Base-by-base conservation (phyloP, 1,140 invertebrate species). In the Psilanteris sp. region DNA sequence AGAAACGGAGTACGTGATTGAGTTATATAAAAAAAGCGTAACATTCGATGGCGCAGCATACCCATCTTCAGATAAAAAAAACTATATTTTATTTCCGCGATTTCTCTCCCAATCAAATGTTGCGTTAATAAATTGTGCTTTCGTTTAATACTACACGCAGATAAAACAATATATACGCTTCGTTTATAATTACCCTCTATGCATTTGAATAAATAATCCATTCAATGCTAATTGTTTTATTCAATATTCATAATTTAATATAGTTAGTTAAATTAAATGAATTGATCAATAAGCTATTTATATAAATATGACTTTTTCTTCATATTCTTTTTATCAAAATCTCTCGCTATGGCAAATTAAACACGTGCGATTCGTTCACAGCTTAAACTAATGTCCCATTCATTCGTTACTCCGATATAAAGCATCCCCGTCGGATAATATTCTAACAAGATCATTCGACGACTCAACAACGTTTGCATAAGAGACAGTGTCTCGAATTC, bases 391-490 rank as follows among this genome's bases (percentile, higher is more conserved):
- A 32, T 43, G 34, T 32, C 15, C 31, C 13, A 46, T 41, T 83
- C 72, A 87, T 55, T 84, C 81, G 1, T 86, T 85, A 44, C 74
- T 77, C 18, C 79, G 75, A 24, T 85, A 81, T 41, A 76, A 46
- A 1, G 62, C 36, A 10, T 87, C 86, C 31, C 77, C 75, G 3
- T 78, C 77, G 2, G 83, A 67, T 43, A 88, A 68, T 81, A 88
- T 88, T 79, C 82, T 83, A 22, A 88, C 81, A 27, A 88, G 75
- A 66, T 88, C 87, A 64, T 86, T 85, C 9, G 80, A 83, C 3
- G 84, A 84, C 31, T 87, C 86, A 4, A 85, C 78, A 9, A 89
- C 86, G 59, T 87, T 88, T 39, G 80, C 85, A 48, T 89, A 89
- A 10, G 81, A 82, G 27, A 89, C 83, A 3, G 86, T 87, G 37